Percentiles rank a stretch among this genome's conserved stretches.
These are phyloP conservation scores for Coptodon rendalli DNA, from an alignment of 2,113 vertebrate species.

Conservation along the genomic window DNA sequence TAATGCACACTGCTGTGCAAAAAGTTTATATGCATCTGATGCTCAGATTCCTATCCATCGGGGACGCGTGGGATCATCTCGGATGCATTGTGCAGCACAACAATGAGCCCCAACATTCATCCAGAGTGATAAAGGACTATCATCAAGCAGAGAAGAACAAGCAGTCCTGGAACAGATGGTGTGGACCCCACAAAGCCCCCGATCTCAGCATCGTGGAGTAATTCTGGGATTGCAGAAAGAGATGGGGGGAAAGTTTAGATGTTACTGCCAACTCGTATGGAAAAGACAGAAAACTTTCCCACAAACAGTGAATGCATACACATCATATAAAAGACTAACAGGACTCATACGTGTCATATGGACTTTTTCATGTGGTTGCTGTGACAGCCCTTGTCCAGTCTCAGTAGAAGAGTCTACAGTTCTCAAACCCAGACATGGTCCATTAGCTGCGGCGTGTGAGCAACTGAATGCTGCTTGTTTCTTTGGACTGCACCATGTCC, in stretches of 20 bases:
- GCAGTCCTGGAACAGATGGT: background rate
- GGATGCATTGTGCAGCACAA: background rate
- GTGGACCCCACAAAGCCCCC: background rate
- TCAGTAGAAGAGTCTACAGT: background rate
- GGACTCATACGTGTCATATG: background rate
- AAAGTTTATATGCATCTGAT: background rate
- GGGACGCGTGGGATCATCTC: background rate
- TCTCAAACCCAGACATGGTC: background rate
- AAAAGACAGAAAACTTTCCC: background rate
- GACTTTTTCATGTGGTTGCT: background rate
- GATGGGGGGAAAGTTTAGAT: background rate
- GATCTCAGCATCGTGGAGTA: background rate
- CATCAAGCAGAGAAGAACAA: background rate
- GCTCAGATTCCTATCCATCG: background rate
- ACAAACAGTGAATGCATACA: background rate
- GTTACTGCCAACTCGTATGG: background rate
- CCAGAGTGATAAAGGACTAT: background rate
- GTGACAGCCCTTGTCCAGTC: rapidly evolving
- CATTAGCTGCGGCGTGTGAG: background rate
- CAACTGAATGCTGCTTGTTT: background rate
- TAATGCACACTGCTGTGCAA: background rate
- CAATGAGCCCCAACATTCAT: background rate
- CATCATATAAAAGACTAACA: background rate
- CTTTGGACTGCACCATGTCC: background rate
- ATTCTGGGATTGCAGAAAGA: background rate